Evolutionary conservation across 2,888 invertebrate genomes (phyloP).

Genomic region (Terebella lapidaria): DNA sequence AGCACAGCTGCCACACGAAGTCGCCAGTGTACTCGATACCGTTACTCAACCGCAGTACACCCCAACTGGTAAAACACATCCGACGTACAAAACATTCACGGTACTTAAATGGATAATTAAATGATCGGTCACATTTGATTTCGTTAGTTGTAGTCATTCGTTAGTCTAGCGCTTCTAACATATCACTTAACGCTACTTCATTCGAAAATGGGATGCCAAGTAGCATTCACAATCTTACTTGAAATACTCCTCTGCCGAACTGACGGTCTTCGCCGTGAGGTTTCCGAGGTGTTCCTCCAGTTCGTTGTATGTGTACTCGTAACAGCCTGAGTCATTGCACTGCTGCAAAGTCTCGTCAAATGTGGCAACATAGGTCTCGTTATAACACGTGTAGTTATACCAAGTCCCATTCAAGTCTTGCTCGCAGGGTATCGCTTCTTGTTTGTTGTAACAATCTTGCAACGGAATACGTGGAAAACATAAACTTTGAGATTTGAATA

Average conservation of each 20-base stretch:
- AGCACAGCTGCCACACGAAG: conserved; percentile 25
- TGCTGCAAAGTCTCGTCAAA: conserved; percentile 5
- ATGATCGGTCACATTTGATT: too few relatives aligned
- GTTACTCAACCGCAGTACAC: not conserved
- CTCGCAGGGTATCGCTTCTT: conserved; percentile 16
- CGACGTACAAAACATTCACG: too few relatives aligned
- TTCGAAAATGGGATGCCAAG: too few relatives aligned
- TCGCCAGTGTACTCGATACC: conserved; percentile 1
- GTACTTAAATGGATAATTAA: too few relatives aligned
- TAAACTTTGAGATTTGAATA: not conserved
- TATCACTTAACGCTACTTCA: too few relatives aligned
- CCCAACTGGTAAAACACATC: too few relatives aligned
- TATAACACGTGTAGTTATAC: conserved; percentile 24
- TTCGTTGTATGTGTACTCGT: conserved; percentile 5
- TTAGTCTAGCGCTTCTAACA: too few relatives aligned
- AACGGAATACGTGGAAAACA: too few relatives aligned
- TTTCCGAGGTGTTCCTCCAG: conserved; percentile 9
- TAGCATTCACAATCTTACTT: not conserved
- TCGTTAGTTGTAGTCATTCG: too few relatives aligned
- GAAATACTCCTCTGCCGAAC: conserved; percentile 22
- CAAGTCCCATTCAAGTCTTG: conserved; percentile 9
- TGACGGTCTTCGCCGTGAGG: conserved; percentile 4
- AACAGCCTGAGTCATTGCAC: conserved; percentile 11
- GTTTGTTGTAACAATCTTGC: conserved; percentile 23
- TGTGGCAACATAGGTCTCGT: conserved; percentile 11